Base-by-base conservation (phyloP, 2,797 vertebrate genomes). In the Parauchenoglanis punctatus region DNA sequence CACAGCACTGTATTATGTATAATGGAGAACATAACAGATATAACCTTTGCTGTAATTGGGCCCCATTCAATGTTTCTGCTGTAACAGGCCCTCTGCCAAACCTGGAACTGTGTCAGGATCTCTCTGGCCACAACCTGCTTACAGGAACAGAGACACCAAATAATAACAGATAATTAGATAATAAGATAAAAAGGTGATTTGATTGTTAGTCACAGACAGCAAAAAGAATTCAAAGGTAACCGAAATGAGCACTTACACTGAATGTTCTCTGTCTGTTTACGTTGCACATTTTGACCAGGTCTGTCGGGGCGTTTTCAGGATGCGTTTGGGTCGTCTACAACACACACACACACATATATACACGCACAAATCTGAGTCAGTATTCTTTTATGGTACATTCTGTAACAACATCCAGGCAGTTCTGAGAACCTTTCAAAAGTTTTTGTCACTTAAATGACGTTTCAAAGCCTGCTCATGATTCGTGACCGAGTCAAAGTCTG, bases 41-140 rank as follows among this genome's bases (percentile, higher is more conserved):
- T 7, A 87, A 92, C 91, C 91, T 92, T 90, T 17, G 91, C 88
- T 61, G 90, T 92, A 75, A 92, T 91, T 25, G 91, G 91, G 5
- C 88, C 90, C 91, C 91, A 92, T 35, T 92, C 91, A 52, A 92
- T 91, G 77, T 91, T 91, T 84, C 91, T 84, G 89, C 91, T 92
- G 76, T 92, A 92, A 59, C 87, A 91, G 11, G 91, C 91, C 61
- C 86, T 90, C 87, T 92, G 91, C 91, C 91, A 92, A 18, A 92
- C 91, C 56, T 91, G 91, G 83, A 90, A 92, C 86, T 92, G 91
- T 25, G 89, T 89, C 13, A 92, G 89, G 63, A 91, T 85, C 77
- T 92, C 90, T 40, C 91, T 88, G 40, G 91, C 91, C 86, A 92
- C 91, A 81, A 90, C 81, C 91, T 92, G 87, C 67, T 31, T 13